Percentiles rank a stretch among this genome's conserved stretches.
phyloP scores from a whole-genome alignment of 35 echinoderm and acorn worm genomes.

The Lytechinus variegatus region DNA sequence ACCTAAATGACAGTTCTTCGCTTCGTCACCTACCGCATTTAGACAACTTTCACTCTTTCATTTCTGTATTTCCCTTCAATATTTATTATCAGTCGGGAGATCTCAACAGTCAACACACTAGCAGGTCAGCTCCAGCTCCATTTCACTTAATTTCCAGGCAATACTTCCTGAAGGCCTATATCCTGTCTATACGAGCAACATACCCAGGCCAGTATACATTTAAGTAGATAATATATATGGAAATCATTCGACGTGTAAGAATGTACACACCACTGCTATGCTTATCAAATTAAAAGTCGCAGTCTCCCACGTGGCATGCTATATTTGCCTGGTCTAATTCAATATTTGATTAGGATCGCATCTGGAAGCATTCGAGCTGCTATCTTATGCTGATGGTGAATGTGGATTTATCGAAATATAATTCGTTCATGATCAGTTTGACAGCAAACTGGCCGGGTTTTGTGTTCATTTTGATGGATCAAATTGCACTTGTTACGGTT shows the following conservation, averaged over 20 bases:
- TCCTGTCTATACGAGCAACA: too few species aligned
- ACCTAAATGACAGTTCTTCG: not conserved
- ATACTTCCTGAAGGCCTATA: not conserved
- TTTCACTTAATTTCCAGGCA: not conserved
- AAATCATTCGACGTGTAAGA: not conserved
- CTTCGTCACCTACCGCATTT: not conserved
- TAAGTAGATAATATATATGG: not conserved
- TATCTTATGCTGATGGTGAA: not conserved
- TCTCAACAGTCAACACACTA: not conserved
- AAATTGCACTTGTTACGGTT: not conserved
- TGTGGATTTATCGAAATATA: not conserved
- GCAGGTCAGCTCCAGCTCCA: not conserved
- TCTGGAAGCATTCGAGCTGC: not conserved
- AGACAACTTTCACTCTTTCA: not conserved
- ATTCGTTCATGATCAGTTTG: too few species aligned
- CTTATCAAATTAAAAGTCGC: slow-evolving; percentile 4
- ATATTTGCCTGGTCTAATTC: slow-evolving; percentile 6
- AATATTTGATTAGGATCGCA: not conserved
- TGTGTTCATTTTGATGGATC: not conserved
- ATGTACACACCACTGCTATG: not conserved
- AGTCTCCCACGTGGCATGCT: not conserved
- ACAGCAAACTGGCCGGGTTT: too few species aligned
- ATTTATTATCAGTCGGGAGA: not conserved
- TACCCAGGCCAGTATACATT: not conserved
- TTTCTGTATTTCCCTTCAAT: not conserved